Conservation (phyloP, 2,113 vertebrate genomes). For the Podarcis cretensis region DNA sequence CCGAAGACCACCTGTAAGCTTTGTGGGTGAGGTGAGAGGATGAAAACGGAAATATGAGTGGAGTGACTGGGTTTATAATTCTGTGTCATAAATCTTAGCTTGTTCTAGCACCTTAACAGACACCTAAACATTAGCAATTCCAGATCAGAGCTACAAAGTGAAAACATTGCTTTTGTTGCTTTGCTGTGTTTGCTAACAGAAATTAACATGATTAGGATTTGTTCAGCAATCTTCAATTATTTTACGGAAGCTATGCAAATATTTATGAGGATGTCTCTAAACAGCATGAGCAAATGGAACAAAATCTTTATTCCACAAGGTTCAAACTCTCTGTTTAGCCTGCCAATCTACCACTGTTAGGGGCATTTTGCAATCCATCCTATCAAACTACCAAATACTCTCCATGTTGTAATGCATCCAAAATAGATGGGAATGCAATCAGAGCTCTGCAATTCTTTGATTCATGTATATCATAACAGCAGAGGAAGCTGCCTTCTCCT, state of each 20-base stretch:
- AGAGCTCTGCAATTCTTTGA: not conserved
- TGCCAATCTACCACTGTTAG: too few relatives aligned
- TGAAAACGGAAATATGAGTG: not conserved
- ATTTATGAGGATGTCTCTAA: constrained; percentile 3
- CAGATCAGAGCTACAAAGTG: not conserved
- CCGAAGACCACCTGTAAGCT: not conserved
- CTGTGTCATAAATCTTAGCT: not conserved
- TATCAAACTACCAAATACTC: not conserved
- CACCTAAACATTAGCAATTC: not conserved
- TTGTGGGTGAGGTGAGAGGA: not conserved
- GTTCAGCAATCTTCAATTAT: constrained; percentile 19
- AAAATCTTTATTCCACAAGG: not conserved
- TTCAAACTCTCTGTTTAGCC: not conserved
- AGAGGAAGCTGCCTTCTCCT: too few relatives aligned
- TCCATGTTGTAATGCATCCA: not conserved
- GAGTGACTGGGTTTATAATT: not conserved
- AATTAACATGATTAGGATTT: constrained; percentile 13
- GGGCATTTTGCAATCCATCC: not conserved
- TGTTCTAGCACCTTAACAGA: not conserved
- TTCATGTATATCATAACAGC: not conserved
- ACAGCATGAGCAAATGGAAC: not conserved
- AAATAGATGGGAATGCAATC: not conserved
- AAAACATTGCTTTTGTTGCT: constrained; percentile 6
- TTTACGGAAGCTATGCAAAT: constrained; percentile 16
- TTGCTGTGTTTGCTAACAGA: constrained; percentile 2